Evolutionary conservation across 2,888 invertebrate genomes (phyloP), one percentile per base, ranked within the genome.

Genomic region (Philereme vetulata): DNA sequence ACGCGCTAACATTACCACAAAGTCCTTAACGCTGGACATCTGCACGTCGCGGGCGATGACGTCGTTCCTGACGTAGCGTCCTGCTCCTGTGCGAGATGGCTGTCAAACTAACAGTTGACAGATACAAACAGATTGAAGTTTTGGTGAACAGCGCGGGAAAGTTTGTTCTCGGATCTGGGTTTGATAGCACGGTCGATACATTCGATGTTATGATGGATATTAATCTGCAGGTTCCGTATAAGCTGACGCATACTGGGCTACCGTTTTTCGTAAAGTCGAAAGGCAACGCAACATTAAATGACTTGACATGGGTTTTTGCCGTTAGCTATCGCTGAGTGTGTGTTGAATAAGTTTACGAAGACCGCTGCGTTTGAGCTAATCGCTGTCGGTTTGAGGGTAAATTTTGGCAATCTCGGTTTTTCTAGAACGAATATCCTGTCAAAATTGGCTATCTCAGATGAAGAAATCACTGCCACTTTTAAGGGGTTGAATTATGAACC

Each of bases 131-230:
- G 75, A 85, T 97, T 4, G 96, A 97, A 86, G 93, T 97, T 11
- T 80, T 97, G 35, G 92, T 97, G 0, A 97, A 98, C 79, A 96
- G 95, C 88, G 98, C 98, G 10, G 98, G 97, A 0, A 79, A 79
- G 34, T 93, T 95, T 34, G 76, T 96, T 4, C 94, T 95, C 65
- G 87, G 84, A 7, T 98, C 97, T 0, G 88, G 94, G 4, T 96
- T 97, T 71, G 97, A 98, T 81, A 95, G 93, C 51, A 95, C 96
- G 0, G 78, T 98, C 56, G 95, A 95, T 42, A 95, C 96, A 65
- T 98, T 95, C 77, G 98, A 98, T 78, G 93, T 95, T 57, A 85
- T 97, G 57, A 96, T 98, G 90, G 95, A 96, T 70, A 93, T 95
- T 4, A 98, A 98, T 81, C 94, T 97, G 0, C 93, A 96, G 68